phyloP scores from a whole-genome alignment of 2,113 vertebrate species.

The Podiceps cristatus region DNA sequence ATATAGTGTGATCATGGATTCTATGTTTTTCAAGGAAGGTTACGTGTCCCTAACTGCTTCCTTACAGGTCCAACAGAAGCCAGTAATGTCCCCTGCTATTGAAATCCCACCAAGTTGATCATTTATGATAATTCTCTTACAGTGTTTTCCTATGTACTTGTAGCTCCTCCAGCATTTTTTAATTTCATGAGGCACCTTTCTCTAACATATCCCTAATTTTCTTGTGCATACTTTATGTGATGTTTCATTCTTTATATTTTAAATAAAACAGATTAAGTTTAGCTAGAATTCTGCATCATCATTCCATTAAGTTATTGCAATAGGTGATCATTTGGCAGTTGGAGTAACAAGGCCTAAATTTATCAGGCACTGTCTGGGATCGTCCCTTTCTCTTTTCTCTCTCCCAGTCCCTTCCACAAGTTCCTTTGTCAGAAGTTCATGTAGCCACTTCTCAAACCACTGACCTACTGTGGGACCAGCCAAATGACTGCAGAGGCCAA shows the following conservation, averaged over 20 bases:
- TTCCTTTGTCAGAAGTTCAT: not conserved
- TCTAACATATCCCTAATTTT: not conserved
- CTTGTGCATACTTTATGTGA: not conserved
- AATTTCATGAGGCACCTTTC: not conserved
- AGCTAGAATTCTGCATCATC: not conserved
- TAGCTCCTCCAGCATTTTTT: not conserved
- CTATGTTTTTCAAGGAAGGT: not conserved
- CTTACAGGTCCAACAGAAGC: not conserved
- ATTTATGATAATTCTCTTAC: not conserved
- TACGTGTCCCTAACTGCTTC: not conserved
- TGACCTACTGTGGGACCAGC: not conserved
- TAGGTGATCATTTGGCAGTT: not conserved
- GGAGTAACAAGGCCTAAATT: not conserved
- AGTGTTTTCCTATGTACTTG: not conserved
- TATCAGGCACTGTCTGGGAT: not conserved
- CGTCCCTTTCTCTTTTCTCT: not conserved
- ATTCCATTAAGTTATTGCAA: constrained; percentile 28
- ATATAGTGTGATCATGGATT: not conserved
- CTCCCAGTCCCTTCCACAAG: not conserved
- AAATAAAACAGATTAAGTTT: constrained; percentile 49
- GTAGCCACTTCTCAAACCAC: constrained; percentile 12
- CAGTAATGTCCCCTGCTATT: not conserved
- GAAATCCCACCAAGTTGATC: not conserved
- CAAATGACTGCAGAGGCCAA: not conserved
- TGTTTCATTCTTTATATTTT: constrained; percentile 19